Evolutionary conservation across 2,888 invertebrate genomes (phyloP), one percentile per base, ranked within the genome.

Genomic region (Philaethria dido): DNA sequence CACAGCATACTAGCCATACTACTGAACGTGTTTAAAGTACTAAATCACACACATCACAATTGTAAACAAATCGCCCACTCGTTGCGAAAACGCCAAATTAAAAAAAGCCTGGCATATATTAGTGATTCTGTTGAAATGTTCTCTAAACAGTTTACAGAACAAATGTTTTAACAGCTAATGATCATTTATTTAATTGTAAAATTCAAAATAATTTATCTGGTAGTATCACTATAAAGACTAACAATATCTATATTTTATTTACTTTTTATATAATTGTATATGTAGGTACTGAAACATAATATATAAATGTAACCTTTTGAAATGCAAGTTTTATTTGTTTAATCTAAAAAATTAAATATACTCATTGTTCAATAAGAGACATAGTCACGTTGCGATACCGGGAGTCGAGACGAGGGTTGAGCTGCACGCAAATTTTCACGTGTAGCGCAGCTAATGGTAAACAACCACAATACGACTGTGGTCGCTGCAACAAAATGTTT

Each of bases 31-130:
- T 75, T 74, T 72, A 66, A 75, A 72, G 72, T 69, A 71, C 82
- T 84, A 86, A 86, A 86, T 86, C 86, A 85, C 82, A 76, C 74
- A 77, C 79, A 80, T 78, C 77, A 80, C 78, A 78, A 78, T 82
- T 80, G 80, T 88, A 88, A 86, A 86, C 86, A 88, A 77, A 78
- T 83, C 78, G 77, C 86, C 82, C 84, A 84, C 84, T 75, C 82
- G 76, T 76, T 77, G 82, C 80, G 80, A 84, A 85, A 80, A 81
- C 74, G 70, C 71, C 67, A 76, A 75, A 70, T 74, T 76, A 78
- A 78, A 77, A 76, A 79, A 50, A 29, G 61, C 52, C 55, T 60
- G 45, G 22, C 60, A 69, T 79, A 80, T 76, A 76, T 79, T 78
- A 75, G 80, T 79, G 79, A 81, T 80, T 78, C 84, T 78, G 82